Conservation (phyloP, 2,797 vertebrate species). For the Gallinago stenura region DNA sequence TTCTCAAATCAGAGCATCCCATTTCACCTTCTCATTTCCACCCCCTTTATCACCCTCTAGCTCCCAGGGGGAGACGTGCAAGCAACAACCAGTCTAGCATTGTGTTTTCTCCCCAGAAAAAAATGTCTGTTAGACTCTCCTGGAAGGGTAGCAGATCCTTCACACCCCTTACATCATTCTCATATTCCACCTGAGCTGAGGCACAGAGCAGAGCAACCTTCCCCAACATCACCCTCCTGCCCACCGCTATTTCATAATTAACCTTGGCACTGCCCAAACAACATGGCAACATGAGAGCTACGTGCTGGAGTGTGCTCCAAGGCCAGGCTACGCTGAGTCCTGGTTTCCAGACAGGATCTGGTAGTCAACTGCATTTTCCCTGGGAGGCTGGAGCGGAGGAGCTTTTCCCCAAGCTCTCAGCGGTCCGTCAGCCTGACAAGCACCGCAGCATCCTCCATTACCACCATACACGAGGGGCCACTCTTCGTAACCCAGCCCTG, state of each 20-base stretch:
- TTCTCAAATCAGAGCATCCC: background rate
- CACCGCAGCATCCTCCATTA: background rate
- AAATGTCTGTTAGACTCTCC: background rate
- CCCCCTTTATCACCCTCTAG: background rate
- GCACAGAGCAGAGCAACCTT: background rate
- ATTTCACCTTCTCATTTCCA: background rate
- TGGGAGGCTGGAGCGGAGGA: background rate
- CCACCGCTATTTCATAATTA: background rate
- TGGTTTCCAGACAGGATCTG: background rate
- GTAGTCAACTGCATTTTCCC: background rate
- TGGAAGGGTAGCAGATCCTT: background rate
- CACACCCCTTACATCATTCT: too few relatives aligned
- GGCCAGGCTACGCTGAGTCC: background rate
- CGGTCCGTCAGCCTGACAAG: background rate
- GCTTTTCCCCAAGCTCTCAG: background rate
- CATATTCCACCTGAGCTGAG: background rate
- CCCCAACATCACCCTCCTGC: background rate
- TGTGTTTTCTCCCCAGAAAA: background rate
- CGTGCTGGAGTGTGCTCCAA: rapidly evolving
- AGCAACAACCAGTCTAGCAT: background rate
- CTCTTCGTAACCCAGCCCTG: background rate
- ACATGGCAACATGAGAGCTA: background rate
- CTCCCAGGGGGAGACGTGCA: background rate
- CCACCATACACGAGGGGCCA: background rate
- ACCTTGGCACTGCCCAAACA: background rate